A percentile compares a stretch with the other conserved stretches of the same genome.
Conservation (phyloP, 2,888 invertebrate genomes). For the Stenotaenia linearis region DNA sequence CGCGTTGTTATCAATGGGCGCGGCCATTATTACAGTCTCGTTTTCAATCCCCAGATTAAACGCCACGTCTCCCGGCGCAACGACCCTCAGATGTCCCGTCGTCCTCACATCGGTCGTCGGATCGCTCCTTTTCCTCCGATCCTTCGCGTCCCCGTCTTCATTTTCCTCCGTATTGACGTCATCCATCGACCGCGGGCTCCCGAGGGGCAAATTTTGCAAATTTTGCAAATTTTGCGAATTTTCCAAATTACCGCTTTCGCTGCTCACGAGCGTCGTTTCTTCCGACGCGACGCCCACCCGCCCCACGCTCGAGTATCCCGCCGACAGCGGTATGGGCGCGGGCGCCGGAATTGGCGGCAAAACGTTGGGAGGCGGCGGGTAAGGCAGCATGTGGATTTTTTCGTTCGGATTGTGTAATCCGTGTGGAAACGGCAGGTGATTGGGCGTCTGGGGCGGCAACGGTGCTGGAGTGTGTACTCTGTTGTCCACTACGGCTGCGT, state of each 20-base stretch:
- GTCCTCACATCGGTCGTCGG: slow-evolving; percentile 61
- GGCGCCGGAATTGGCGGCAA: slow-evolving; percentile 28
- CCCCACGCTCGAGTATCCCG: slow-evolving; percentile 34
- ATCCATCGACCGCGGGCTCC: slow-evolving; percentile 13
- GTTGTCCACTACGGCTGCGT: slow-evolving; percentile 44
- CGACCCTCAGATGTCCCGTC: slow-evolving; percentile 49
- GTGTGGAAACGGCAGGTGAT: neutral
- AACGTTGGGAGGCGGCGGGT: neutral
- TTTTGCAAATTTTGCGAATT: too few species aligned
- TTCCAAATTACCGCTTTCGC: slow-evolving; percentile 47
- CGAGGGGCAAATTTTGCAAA: slow-evolving; percentile 38
- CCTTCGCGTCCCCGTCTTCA: neutral
- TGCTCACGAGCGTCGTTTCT: slow-evolving; percentile 49
- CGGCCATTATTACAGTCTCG: slow-evolving; percentile 81
- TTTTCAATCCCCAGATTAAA: slow-evolving; percentile 66
- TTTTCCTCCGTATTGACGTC: neutral
- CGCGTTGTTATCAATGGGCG: slow-evolving; percentile 61
- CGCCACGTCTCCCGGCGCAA: slow-evolving; percentile 51
- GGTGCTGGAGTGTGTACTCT: neutral
- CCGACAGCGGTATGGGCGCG: slow-evolving; percentile 27
- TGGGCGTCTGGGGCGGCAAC: neutral
- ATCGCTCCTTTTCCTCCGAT: slow-evolving; percentile 47
- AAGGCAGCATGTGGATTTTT: neutral
- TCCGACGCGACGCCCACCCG: slow-evolving; percentile 36
- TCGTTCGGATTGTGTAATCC: slow-evolving; percentile 35